phyloP scores from a whole-genome alignment of 1,140 invertebrate genomes.

The Hestina assimilis region DNA sequence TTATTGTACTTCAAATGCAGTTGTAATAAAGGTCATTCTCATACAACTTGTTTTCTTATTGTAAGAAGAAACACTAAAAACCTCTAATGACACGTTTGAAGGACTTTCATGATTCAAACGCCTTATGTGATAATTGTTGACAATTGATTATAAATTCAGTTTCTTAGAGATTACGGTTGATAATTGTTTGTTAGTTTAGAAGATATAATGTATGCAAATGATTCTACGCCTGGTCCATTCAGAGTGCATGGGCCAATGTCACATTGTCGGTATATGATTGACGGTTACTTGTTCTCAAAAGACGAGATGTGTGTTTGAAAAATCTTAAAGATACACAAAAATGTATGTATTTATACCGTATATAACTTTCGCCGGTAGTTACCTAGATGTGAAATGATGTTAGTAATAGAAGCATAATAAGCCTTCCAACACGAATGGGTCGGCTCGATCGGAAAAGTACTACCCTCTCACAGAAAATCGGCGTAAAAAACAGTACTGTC shows the following conservation, averaged over 20 bases:
- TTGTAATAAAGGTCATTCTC: constrained; percentile 47
- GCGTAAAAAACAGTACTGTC: no score
- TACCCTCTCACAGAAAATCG: no score
- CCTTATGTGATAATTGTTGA: background rate
- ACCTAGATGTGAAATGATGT: no score
- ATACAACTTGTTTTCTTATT: constrained; percentile 39
- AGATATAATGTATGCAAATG: constrained; percentile 23
- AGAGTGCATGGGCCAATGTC: constrained; percentile 37
- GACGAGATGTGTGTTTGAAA: background rate
- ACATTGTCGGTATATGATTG: constrained; percentile 30
- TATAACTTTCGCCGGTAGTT: background rate
- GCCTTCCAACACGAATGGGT: no score
- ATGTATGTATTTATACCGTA: no score
- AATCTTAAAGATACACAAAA: background rate
- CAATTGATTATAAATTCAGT: constrained; percentile 27
- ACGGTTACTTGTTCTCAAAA: constrained; percentile 16
- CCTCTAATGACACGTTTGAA: constrained; percentile 35
- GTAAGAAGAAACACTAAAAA: constrained; percentile 45
- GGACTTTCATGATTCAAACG: constrained; percentile 22
- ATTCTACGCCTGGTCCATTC: constrained; percentile 28
- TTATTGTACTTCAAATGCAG: constrained; percentile 36
- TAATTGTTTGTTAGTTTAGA: constrained; percentile 10
- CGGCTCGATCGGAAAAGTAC: no score
- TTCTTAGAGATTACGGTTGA: constrained; percentile 20
- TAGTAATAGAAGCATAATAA: no score